A percentile compares a stretch with the other conserved stretches of the same genome.
phyloP scores from a whole-genome alignment of 1,140 invertebrate genomes.

The Paraescarpia echinospica region DNA sequence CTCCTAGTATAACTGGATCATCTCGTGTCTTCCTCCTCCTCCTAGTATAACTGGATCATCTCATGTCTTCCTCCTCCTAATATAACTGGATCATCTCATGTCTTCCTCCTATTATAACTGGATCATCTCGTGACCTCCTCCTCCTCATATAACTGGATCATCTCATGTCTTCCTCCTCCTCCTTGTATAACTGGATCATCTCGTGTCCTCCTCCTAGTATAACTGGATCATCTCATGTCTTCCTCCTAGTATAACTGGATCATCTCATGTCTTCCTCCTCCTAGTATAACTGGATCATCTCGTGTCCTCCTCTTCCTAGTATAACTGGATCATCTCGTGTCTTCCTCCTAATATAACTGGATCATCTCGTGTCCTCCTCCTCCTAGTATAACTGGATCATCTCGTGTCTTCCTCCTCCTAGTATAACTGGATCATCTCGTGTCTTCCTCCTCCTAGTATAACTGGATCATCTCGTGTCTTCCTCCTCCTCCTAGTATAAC shows the following conservation, averaged over 20 bases:
- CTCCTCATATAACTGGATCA: not conserved
- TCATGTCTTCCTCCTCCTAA: conserved; percentile 14
- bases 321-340: not conserved
- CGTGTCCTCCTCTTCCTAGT: conserved; percentile 14
- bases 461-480: conserved; percentile 1
- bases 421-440: not conserved
- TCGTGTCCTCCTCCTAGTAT: conserved; percentile 1
- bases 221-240: not conserved
- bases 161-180: conserved; percentile 14
- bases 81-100: not conserved
- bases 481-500: not conserved
- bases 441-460: not conserved
- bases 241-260: not conserved
- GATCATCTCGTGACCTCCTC: conserved; percentile 6
- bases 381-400: not conserved
- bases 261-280: conserved; percentile 8
- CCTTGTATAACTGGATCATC: not conserved
- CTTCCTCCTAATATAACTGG: not conserved
- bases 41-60: not conserved
- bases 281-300: not conserved
- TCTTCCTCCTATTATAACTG: not conserved
- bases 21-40: conserved; percentile 15
- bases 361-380: conserved; percentile 11
- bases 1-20: not conserved
- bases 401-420: conserved; percentile 12